Percentiles rank a stretch among this genome's conserved stretches.
Evolutionary conservation across 1,140 invertebrate species (phyloP).

Genomic region (Drosophila tani): DNA sequence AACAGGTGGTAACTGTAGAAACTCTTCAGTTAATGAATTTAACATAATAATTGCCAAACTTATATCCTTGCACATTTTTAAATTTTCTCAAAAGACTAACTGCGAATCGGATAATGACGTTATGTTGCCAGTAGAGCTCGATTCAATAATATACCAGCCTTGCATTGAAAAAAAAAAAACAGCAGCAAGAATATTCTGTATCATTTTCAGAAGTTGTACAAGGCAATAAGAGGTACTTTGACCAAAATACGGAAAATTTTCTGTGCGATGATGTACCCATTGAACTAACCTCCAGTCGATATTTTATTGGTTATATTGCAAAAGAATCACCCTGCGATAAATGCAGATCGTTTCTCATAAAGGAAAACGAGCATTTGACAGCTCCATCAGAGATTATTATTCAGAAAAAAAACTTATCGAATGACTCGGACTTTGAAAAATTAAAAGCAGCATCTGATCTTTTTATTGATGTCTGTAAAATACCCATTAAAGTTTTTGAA

Average conservation of each 20-base stretch:
- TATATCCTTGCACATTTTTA: constrained; percentile 5
- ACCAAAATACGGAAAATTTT: not conserved
- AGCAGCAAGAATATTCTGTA: not conserved
- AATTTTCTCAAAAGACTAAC: not conserved
- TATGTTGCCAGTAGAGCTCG: constrained; percentile 1
- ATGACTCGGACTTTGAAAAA: too few relatives aligned
- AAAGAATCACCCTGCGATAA: not conserved
- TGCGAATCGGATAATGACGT: not conserved
- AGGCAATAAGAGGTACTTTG: not conserved
- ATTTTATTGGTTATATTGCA: constrained; percentile 7
- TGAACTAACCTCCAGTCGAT: constrained; percentile 7
- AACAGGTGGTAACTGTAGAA: too few relatives aligned
- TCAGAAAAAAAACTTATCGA: too few relatives aligned
- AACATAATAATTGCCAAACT: constrained; percentile 8
- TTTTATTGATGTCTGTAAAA: too few relatives aligned
- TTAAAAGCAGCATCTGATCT: too few relatives aligned
- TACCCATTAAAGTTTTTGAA: too few relatives aligned
- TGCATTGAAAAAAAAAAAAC: constrained; percentile 2
- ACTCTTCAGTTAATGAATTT: too few relatives aligned
- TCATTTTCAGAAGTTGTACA: not conserved
- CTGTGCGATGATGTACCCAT: constrained; percentile 3
- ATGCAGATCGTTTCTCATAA: constrained; percentile 3
- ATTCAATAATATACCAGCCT: constrained; percentile 6
- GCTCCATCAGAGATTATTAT: too few relatives aligned
- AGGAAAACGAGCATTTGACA: not conserved